phyloP scores from a whole-genome alignment of 2,888 invertebrate species.

The Malthinus flaveolus region DNA sequence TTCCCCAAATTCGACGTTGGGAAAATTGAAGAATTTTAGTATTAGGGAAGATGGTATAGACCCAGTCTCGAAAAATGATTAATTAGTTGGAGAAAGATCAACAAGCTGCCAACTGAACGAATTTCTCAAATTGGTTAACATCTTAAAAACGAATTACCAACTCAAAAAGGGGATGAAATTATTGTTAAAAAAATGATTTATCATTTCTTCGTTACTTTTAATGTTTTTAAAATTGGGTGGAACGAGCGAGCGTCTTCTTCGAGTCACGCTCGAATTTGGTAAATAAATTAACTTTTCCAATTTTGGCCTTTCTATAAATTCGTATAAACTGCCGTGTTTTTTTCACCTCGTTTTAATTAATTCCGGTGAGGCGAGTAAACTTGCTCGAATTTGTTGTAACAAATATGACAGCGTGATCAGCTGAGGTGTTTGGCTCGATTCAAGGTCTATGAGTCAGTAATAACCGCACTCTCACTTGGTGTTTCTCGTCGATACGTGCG shows the following conservation, averaged over 20 bases:
- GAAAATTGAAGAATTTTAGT: not conserved
- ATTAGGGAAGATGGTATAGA: not conserved
- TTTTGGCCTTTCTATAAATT: no score
- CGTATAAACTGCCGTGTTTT: not conserved
- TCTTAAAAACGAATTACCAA: not conserved
- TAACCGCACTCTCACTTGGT: conserved; percentile 24
- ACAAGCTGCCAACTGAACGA: conserved; percentile 14
- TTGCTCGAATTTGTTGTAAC: conserved; percentile 17
- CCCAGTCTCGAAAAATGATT: conserved; percentile 14
- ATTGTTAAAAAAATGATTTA: not conserved
- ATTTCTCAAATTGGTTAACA: conserved; percentile 11
- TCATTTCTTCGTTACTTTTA: not conserved
- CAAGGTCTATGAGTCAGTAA: conserved; percentile 47
- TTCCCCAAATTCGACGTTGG: no score
- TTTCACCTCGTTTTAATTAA: conserved; percentile 4
- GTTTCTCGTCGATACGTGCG: conserved; percentile 32
- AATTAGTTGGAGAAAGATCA: conserved; percentile 21
- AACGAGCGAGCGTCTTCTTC: not conserved
- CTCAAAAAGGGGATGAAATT: not conserved
- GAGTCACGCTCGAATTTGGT: not conserved
- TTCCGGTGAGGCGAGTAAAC: conserved; percentile 5
- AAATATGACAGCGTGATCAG: conserved; percentile 29
- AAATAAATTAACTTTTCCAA: no score
- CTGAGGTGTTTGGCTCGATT: conserved; percentile 48
- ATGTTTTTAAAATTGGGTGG: not conserved